phyloP scores from a whole-genome alignment of 2,888 invertebrate genomes.

The Trileptium ribeirensis region DNA sequence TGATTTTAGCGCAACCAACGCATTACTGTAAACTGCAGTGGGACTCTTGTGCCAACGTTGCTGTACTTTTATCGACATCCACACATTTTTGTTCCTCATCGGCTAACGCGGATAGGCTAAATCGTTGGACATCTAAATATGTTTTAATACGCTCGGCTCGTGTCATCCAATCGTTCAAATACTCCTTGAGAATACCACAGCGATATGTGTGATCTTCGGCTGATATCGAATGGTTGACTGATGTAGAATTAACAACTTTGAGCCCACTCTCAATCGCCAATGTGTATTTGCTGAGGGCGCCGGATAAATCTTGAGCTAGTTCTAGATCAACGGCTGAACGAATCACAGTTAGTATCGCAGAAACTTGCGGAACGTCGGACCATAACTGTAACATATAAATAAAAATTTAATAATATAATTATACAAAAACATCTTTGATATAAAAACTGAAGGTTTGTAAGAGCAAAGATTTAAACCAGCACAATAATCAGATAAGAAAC shows the following conservation, averaged over 20 bases:
- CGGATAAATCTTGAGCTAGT: background rate
- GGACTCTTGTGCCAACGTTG: background rate
- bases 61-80: background rate
- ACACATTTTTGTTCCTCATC: slow-evolving; percentile 13
- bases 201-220: background rate
- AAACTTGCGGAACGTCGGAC: background rate
- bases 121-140: slow-evolving; percentile 13
- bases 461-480: no score
- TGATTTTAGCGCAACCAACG: no score
- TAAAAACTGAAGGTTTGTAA: no score
- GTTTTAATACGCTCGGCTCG: slow-evolving; percentile 14
- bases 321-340: background rate
- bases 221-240: background rate
- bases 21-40: background rate
- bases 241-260: background rate
- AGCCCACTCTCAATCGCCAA: background rate
- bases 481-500: no score
- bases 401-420: no score
- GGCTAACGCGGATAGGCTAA: slow-evolving; percentile 15
- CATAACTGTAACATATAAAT: background rate
- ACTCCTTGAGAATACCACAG: background rate
- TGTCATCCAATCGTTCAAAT: background rate
- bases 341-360: background rate
- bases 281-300: background rate
- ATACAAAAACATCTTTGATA: no score